Conservation (phyloP, 2,888 invertebrate genomes). For the Pecten maximus region DNA sequence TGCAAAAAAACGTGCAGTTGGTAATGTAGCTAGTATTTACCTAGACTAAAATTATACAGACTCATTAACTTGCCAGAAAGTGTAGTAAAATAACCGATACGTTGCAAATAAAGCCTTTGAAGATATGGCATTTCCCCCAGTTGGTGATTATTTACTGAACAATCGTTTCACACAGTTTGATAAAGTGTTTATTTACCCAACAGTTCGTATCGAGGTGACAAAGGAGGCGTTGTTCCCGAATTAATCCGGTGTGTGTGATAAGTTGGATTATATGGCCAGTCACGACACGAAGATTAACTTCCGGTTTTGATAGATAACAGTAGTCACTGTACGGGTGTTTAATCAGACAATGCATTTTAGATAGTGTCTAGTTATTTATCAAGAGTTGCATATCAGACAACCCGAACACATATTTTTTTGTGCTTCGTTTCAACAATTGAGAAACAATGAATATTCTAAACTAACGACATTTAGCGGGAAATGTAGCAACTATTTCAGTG, state of each 20-base stretch:
- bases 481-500: too few species aligned
- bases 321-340: not conserved
- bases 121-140: not conserved
- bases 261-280: not conserved
- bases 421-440: too few species aligned
- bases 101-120: not conserved
- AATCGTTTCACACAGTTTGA: not conserved
- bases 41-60: not conserved
- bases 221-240: not conserved
- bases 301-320: not conserved
- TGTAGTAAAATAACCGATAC: not conserved
- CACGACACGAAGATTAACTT: not conserved
- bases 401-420: too few species aligned
- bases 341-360: not conserved
- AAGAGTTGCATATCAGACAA: too few species aligned
- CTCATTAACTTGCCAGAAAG: too few species aligned
- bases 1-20: not conserved
- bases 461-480: too few species aligned
- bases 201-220: not conserved
- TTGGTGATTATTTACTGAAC: not conserved
- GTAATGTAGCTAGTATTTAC: not conserved
- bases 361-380: not conserved
- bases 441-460: too few species aligned
- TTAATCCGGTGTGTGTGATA: not conserved
- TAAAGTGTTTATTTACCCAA: not conserved